Base-by-base conservation (phyloP, 2,113 vertebrate genomes). In the Serilophus lunatus region DNA sequence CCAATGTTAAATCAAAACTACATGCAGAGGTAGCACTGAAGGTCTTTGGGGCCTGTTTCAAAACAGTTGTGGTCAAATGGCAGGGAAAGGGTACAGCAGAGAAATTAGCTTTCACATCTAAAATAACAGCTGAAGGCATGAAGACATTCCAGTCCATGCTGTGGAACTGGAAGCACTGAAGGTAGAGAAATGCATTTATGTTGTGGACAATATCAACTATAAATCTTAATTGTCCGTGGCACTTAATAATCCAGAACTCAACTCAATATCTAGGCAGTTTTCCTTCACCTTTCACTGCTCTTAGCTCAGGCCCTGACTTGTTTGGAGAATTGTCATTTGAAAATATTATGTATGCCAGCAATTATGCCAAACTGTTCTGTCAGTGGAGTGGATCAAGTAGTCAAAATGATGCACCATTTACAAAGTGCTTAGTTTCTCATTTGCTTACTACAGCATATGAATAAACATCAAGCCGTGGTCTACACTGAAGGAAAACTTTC, bases 391-490 rank as follows among this genome's bases (percentile, higher is more conserved):
- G 88, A 86, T 93, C 59, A 77, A 90, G 90, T 28, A 96, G 90
- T 80, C 79, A 81, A 92, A 97, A 94, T 90, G 85, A 82, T 93
- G 93, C 85, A 74, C 82, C 63, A 19, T 94, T 96, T 95, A 94
- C 90, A 22, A 93, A 93, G 92, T 71, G 71, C 75, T 92, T 95
- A 83, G 85, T 83, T 91, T 85, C 94, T 94, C 93, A 93, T 96
- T 96, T 95, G 93, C 93, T 85, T 95, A 92, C 90, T 93, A 42
- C 75, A 74, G 59, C 6, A 0, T 66, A 90, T 96, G 95, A 96
- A 96, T 97, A 97, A 95, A 93, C 94, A 96, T 94, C 31, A 90
- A 56, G 82, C 81, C 31, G 2, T 92, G 84, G 93, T 90, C 87
- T 94, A 74, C 38, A 22, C 78, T 6, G 75, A 79, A 96, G 79